Conservation (phyloP, 2,113 vertebrate genomes). For the Osmerus mordax region DNA sequence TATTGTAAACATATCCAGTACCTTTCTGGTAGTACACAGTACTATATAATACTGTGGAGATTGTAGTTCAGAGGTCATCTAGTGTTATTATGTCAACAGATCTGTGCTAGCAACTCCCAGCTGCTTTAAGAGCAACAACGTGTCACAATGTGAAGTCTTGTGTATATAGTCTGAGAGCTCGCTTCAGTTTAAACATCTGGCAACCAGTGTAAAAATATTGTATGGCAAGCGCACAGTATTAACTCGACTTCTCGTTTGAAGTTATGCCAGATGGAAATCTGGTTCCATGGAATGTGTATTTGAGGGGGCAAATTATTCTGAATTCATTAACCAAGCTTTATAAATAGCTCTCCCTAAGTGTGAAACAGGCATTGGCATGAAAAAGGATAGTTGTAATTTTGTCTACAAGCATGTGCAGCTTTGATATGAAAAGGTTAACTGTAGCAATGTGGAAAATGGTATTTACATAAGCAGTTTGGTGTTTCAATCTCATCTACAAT, state of each 20-base stretch:
- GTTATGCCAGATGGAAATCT: neutral
- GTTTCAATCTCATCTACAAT: slow-evolving; percentile 57
- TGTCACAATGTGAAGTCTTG: neutral
- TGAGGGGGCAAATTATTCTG: neutral
- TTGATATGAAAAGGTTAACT: slow-evolving; percentile 35
- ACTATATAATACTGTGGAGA: no score
- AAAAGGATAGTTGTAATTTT: slow-evolving; percentile 1
- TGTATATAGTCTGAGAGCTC: neutral
- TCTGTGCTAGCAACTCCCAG: neutral
- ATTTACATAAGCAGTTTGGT: slow-evolving; percentile 52
- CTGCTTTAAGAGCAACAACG: neutral
- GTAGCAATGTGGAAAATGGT: slow-evolving; percentile 47
- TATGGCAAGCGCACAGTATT: neutral
- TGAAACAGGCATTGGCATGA: slow-evolving; percentile 17
- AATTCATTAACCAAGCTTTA: neutral
- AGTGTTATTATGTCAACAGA: no score
- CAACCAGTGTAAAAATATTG: neutral
- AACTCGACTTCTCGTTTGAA: slow-evolving; percentile 5
- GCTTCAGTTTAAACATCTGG: slow-evolving; percentile 3
- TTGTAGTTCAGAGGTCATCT: no score
- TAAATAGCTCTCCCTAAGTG: slow-evolving; percentile 6
- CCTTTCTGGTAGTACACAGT: no score
- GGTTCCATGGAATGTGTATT: neutral
- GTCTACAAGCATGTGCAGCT: slow-evolving; percentile 20
- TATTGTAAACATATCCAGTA: no score